Evolutionary conservation across 1,140 invertebrate species (phyloP).

Genomic region (Uloborus diversus): DNA sequence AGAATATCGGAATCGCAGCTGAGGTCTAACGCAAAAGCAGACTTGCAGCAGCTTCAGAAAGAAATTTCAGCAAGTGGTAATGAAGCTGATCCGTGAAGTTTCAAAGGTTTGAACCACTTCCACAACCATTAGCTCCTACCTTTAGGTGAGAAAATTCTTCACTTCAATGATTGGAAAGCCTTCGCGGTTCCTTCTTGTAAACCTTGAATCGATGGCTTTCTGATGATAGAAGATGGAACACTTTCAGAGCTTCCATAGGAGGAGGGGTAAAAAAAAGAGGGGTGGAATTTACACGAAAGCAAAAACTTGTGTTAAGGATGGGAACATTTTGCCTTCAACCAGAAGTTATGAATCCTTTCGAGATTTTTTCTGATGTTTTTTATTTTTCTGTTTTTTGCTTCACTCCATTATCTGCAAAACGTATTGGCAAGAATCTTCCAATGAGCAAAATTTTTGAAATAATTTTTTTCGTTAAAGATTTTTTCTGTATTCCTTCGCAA

Average conservation of each 20-base stretch:
- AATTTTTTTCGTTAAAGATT: no score
- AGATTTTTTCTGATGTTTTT: background rate
- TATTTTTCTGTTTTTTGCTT: background rate
- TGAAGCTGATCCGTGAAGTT: constrained; percentile 20
- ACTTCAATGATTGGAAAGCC: constrained; percentile 19
- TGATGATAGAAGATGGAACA: constrained; percentile 29
- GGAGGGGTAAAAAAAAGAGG: background rate
- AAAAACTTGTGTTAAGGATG: constrained; percentile 6
- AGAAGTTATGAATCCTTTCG: constrained; percentile 20
- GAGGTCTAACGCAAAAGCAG: background rate
- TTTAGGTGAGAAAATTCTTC: constrained; percentile 44
- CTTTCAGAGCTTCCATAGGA: background rate
- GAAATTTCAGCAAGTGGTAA: constrained; percentile 13
- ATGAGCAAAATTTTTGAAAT: no score
- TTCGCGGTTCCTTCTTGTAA: constrained; percentile 18
- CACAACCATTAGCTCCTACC: constrained; percentile 34
- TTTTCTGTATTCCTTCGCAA: no score
- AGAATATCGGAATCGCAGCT: background rate
- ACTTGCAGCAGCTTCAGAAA: constrained; percentile 11
- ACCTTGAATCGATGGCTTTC: constrained; percentile 47
- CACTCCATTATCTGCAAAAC: no score
- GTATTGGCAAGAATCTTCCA: no score
- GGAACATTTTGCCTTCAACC: constrained; percentile 8
- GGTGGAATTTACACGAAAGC: no score
- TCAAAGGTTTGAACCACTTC: background rate